Base-by-base conservation (phyloP, 1,140 invertebrate genomes). In the Bombus affinis region DNA sequence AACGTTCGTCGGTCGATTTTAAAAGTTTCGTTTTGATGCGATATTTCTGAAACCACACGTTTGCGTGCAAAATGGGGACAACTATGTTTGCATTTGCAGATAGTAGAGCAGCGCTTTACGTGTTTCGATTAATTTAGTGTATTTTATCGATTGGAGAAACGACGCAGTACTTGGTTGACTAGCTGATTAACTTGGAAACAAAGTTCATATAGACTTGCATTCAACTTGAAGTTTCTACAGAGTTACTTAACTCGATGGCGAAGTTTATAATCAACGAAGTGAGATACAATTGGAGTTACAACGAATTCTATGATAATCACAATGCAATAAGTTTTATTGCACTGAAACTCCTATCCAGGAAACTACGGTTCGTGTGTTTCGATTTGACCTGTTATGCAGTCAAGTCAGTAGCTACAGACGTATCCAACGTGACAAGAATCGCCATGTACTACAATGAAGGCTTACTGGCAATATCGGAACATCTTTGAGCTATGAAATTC, bases 111-210 rank as follows among this genome's bases (percentile, higher is more conserved):
- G 13, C 44, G 13, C 28, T 76, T 76, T 59, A 22, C 25, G 59
- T 76, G 57, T 76, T 53, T 76, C 35, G 74, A 76, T 39, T 39
- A 53, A 57, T 18, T 35, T 59, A 76, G 25, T 57, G 18, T 22
- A 35, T 10, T 57, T 2, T 3, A 59, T 76, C 74, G 74, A 76
- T 76, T n/a, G 9, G 13, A 22, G 53, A 5, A 59, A 59, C 53
- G 39, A 76, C 32, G 73, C 74, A 35, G 37, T 59, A 35, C 32
- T 13, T 53, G 15, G 44, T 35, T 10, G 32, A 10, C 35, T 13
- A 25, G 73, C 25, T 35, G 32, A 18, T 32, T 13, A 35, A 76
- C 32, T 57, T 39, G 22, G 15, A 39, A 39, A 35, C 4, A 22
- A 59, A 59, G 28, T 76, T 76, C 35, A 39, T 12, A n/a, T 8